Percentiles rank a stretch among this genome's conserved stretches.
Conservation (phyloP, 2,888 invertebrate species). For the Trissoscelio sp. region DNA sequence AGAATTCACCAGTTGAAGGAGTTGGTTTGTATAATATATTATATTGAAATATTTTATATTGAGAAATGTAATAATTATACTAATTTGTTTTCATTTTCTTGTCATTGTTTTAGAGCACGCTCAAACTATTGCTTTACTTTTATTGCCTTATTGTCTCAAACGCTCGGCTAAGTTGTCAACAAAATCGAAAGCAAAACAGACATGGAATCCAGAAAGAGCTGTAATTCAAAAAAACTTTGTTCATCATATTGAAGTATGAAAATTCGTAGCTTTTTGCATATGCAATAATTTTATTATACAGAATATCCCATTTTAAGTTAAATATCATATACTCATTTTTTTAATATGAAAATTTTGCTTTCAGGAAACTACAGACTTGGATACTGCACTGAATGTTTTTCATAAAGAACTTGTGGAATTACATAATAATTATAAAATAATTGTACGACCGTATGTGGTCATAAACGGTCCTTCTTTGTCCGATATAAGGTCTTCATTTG, state of each 20-base stretch:
- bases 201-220: slow-evolving; percentile 55
- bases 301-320: too few relatives aligned
- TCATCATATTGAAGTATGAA: slow-evolving; percentile 51
- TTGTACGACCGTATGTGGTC: slow-evolving; percentile 31
- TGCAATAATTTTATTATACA: too few relatives aligned
- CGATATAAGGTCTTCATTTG: slow-evolving; percentile 20
- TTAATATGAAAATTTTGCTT: too few relatives aligned
- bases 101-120: slow-evolving; percentile 13
- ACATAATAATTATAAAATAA: slow-evolving; percentile 34
- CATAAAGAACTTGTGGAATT: background rate
- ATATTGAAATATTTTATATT: too few relatives aligned
- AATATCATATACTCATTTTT: too few relatives aligned
- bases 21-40: too few relatives aligned
- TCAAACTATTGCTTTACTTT: slow-evolving; percentile 33
- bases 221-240: slow-evolving; percentile 45
- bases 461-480: slow-evolving; percentile 37
- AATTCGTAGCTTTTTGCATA: too few relatives aligned
- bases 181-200: slow-evolving; percentile 28
- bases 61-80: too few relatives aligned
- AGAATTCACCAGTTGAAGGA: too few relatives aligned
- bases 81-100: too few relatives aligned
- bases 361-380: slow-evolving; percentile 6
- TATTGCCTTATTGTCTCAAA: slow-evolving; percentile 48
- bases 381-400: background rate
- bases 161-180: slow-evolving; percentile 35